These are phyloP conservation scores for Oconnorella tubifera DNA, from an alignment of 2,888 invertebrate genomes.

Conservation along the genomic window DNA sequence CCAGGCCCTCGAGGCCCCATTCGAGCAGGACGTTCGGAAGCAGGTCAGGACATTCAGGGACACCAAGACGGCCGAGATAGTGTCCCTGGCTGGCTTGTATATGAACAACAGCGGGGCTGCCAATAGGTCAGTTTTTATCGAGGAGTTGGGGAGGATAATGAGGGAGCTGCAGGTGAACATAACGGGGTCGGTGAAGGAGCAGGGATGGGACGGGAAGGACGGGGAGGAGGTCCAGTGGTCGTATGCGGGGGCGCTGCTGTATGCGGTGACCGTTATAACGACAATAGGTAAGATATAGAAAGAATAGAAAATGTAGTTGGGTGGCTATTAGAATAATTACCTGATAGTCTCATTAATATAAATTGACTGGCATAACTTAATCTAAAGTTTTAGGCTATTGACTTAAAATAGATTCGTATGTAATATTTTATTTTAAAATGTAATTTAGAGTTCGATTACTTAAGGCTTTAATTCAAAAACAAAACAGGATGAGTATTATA, in stretches of 20 bases:
- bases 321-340: no score
- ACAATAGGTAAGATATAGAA: conserved; percentile 75
- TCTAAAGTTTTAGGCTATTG: no score
- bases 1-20: conserved; percentile 50
- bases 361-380: no score
- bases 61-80: background rate
- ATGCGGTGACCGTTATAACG: conserved; percentile 79
- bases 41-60: conserved; percentile 2
- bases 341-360: no score
- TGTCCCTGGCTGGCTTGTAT: conserved; percentile 37
- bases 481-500: no score
- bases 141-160: conserved; percentile 51
- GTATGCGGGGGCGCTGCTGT: conserved; percentile 77
- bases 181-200: conserved; percentile 60
- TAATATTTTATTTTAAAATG: no score
- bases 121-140: conserved; percentile 25
- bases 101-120: conserved; percentile 32
- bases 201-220: conserved; percentile 66
- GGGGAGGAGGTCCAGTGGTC: conserved; percentile 68
- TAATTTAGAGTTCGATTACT: no score
- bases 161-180: conserved; percentile 68
- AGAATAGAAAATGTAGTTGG: no score
- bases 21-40: conserved; percentile 35
- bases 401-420: no score
- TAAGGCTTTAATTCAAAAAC: no score